Evolutionary conservation across 2,797 vertebrate genomes (phyloP).

Genomic region (Champsocephalus esox): DNA sequence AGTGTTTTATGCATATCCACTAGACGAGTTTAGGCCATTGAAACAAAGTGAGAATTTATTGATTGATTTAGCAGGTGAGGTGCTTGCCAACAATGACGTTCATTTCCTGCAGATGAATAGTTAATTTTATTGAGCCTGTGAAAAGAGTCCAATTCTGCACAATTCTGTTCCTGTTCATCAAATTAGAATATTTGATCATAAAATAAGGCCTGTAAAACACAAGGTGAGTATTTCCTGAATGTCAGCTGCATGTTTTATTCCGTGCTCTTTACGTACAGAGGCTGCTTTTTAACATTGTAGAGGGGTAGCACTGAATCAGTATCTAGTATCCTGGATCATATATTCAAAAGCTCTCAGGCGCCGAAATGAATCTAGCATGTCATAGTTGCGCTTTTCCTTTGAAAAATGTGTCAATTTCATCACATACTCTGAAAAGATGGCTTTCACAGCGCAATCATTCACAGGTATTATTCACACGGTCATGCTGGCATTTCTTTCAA

Average conservation of each 20-base stretch:
- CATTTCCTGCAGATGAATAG: background rate
- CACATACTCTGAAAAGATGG: background rate
- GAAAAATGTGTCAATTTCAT: background rate
- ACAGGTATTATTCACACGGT: background rate
- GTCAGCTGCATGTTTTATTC: background rate
- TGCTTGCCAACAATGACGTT: slow-evolving; percentile 8
- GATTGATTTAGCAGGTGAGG: background rate
- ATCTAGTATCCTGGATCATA: background rate
- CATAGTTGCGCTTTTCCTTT: background rate
- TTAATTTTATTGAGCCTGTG: background rate
- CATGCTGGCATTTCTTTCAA: background rate
- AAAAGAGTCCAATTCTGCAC: background rate
- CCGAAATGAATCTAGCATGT: background rate
- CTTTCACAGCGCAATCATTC: background rate
- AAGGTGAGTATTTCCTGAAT: background rate
- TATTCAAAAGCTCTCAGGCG: background rate
- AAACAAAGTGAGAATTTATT: slow-evolving; percentile 28
- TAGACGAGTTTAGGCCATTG: background rate
- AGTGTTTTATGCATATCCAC: slow-evolving; percentile 35
- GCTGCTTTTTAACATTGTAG: background rate
- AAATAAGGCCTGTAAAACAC: background rate
- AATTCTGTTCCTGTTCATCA: background rate
- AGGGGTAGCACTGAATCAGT: background rate
- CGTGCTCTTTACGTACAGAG: background rate
- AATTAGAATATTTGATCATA: background rate